Evolutionary conservation across 1,140 invertebrate species (phyloP).

Genomic region (Lethrus apterus): DNA sequence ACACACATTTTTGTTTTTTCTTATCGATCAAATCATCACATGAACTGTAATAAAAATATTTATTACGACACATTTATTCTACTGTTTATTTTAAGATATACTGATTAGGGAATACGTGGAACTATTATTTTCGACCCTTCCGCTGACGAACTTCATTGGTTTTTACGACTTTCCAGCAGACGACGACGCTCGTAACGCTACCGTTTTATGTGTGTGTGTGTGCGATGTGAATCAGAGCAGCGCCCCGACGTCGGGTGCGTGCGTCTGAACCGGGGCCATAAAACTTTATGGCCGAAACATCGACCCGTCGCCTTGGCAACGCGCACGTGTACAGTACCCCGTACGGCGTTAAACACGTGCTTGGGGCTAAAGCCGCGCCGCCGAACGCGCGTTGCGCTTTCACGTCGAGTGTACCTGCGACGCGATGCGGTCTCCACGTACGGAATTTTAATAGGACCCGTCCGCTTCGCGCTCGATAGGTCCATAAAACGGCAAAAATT

Average conservation of each 20-base stretch:
- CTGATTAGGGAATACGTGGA: too few relatives aligned
- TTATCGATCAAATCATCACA: too few relatives aligned
- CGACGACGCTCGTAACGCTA: slow-evolving; percentile 31
- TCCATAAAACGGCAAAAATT: too few relatives aligned
- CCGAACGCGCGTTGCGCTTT: slow-evolving; percentile 4
- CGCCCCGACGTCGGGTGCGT: slow-evolving; percentile 33
- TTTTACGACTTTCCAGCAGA: slow-evolving; percentile 37
- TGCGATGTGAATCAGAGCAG: slow-evolving; percentile 32
- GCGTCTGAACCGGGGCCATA: slow-evolving; percentile 37
- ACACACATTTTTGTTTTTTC: too few relatives aligned
- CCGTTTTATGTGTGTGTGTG: slow-evolving; percentile 19
- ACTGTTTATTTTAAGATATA: too few relatives aligned
- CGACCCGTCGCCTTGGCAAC: slow-evolving; percentile 40
- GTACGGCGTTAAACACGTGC: not conserved
- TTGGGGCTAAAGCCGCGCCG: not conserved
- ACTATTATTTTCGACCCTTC: not conserved
- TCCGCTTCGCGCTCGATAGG: too few relatives aligned
- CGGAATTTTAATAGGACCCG: too few relatives aligned
- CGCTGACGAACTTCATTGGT: slow-evolving; percentile 26
- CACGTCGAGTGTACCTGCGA: too few relatives aligned
- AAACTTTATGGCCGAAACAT: slow-evolving; percentile 43
- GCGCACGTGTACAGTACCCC: slow-evolving; percentile 34
- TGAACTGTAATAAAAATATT: too few relatives aligned
- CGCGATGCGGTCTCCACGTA: too few relatives aligned
- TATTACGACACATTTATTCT: too few relatives aligned